Conservation (phyloP, 2,113 vertebrate species). For the Candoia aspera region DNA sequence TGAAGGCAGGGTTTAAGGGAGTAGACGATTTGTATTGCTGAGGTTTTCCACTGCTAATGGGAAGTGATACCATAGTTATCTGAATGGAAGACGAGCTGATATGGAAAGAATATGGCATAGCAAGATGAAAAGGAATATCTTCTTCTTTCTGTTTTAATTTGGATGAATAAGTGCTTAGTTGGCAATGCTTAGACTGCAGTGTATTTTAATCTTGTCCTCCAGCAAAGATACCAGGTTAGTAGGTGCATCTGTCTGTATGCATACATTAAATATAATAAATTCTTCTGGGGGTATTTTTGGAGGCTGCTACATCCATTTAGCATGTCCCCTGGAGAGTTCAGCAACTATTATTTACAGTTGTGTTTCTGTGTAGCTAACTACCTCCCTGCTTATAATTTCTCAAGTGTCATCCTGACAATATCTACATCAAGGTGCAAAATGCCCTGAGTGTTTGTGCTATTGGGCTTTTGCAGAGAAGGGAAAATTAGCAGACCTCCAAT, state of each 20-base stretch:
- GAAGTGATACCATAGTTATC: background rate
- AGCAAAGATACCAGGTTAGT: constrained; percentile 38
- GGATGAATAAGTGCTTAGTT: constrained; percentile 42
- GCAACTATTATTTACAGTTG: constrained; percentile 50
- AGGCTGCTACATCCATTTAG: constrained; percentile 49
- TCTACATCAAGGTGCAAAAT: constrained; percentile 38
- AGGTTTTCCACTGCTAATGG: background rate
- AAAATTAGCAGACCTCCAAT: constrained; percentile 46
- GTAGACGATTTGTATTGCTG: background rate
- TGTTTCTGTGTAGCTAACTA: background rate
- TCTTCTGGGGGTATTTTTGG: constrained; percentile 51
- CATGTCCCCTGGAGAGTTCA: constrained; percentile 33
- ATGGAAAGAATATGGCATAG: constrained; percentile 28
- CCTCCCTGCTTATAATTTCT: constrained; percentile 38
- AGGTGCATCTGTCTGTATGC: constrained; percentile 37
- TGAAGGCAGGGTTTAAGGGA: background rate
- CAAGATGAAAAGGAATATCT: background rate
- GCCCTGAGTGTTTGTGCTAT: constrained; percentile 40
- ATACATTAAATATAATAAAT: constrained; percentile 46
- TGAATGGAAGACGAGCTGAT: background rate
- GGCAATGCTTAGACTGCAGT: constrained; percentile 47
- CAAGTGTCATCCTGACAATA: constrained; percentile 54
- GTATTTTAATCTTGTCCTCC: constrained; percentile 48
- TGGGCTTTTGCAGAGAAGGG: constrained; percentile 32
- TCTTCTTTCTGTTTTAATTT: background rate